phyloP scores from a whole-genome alignment of 1,140 invertebrate species.

The Drosophila saltans region DNA sequence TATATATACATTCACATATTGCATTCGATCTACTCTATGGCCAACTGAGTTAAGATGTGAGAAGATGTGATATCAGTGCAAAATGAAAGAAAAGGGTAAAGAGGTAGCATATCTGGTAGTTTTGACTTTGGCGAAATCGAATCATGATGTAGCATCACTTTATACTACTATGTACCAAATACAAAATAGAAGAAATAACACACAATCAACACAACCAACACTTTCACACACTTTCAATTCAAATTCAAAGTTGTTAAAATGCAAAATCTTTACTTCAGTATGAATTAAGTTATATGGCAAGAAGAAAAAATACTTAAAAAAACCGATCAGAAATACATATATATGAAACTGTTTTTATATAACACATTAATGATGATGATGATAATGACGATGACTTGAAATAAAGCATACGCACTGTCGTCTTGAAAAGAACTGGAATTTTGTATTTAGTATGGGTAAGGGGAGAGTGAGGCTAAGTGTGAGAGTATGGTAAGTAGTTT shows the following conservation, averaged over 20 bases:
- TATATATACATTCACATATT: slow-evolving; percentile 2
- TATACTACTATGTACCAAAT: slow-evolving; percentile 47
- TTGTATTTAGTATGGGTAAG: slow-evolving; percentile 30
- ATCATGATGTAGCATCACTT: slow-evolving; percentile 37
- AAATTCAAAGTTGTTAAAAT: slow-evolving; percentile 64
- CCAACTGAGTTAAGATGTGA: not conserved
- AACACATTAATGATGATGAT: slow-evolving; percentile 68
- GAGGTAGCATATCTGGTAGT: slow-evolving; percentile 28
- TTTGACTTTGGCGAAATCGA: slow-evolving; percentile 48
- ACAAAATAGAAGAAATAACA: slow-evolving; percentile 7
- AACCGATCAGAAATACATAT: slow-evolving; percentile 73
- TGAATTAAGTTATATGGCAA: slow-evolving; percentile 72
- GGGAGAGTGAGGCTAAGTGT: not conserved
- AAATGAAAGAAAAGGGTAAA: not conserved
- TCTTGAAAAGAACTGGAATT: slow-evolving; percentile 44
- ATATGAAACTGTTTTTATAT: slow-evolving; percentile 71
- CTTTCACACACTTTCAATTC: slow-evolving; percentile 45
- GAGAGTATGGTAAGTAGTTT: too few relatives aligned
- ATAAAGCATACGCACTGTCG: slow-evolving; percentile 69
- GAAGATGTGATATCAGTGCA: not conserved
- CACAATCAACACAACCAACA: slow-evolving; percentile 24
- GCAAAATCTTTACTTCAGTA: slow-evolving; percentile 78
- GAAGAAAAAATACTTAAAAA: slow-evolving; percentile 53
- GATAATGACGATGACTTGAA: slow-evolving; percentile 71
- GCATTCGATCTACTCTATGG: not conserved